Base-by-base conservation (phyloP, 2,797 vertebrate genomes). In the Notolepis coatsorum region DNA sequence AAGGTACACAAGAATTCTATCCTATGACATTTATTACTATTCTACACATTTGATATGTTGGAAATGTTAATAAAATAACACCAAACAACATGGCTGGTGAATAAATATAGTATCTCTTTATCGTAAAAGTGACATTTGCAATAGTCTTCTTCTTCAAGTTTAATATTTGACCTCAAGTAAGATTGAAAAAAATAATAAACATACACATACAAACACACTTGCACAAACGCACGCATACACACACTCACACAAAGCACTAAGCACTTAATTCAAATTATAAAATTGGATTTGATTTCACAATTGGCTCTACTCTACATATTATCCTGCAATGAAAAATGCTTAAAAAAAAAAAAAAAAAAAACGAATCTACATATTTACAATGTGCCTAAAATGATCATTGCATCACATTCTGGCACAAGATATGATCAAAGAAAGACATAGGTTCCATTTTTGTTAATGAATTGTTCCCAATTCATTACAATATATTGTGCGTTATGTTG, bases 51-150 rank as follows among this genome's bases (percentile, higher is more conserved):
- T 4, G 0, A 50, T 21, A 55, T 41, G 12, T 0, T 8, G 21
- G 21, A 58, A 28, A 35, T 51, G 4, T 64, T 38, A n/a, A 38
- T 10, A 54, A 38, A 42, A 39, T 13, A 38, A 17, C 33, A 57
- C 59, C 20, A 47, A 38, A 60, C 17, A 7, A 56, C 3, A 51
- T 53, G n/a, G n/a, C n/a, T 64, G 63, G n/a, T 71, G 37, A 82
- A 87, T 79, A 82, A 85, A 83, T 80, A 86, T 49, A 45, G 30
- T 46, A 58, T 68, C 12, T 65, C 10, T 68, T 51, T 62, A 63
- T 77, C 5, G 38, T 50, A 68, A 33, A 52, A 33, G 25, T 50
- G 35, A 75, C 5, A 30, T 73, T 71, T n/a, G 72, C 61, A 72
- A 0, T 12, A 12, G 10, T 55, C 10, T 53, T 27, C 28, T 59